phyloP scores from a whole-genome alignment of 2,797 vertebrate species.

The Xyrichtys novacula region DNA sequence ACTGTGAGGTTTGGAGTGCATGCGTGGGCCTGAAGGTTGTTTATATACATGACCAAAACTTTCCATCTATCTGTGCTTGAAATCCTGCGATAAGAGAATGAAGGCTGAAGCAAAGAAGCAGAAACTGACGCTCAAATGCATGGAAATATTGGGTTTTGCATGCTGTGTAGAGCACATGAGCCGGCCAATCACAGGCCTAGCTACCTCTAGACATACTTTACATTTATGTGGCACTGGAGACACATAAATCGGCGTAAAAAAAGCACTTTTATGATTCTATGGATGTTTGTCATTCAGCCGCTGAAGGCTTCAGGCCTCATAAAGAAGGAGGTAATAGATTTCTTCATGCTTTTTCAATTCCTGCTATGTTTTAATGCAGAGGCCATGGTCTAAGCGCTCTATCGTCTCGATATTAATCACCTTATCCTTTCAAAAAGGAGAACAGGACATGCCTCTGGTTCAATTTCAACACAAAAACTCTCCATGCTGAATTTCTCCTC shows the following conservation, averaged over 20 bases:
- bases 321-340: conserved; percentile 7
- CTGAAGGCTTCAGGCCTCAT: conserved; percentile 39
- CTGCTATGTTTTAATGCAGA: conserved; percentile 34
- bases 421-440: conserved; percentile 28
- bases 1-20: conserved; percentile 55
- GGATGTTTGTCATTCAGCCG: neutral
- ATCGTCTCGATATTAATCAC: conserved; percentile 52
- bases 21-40: conserved; percentile 60
- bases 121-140: neutral
- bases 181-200: conserved; percentile 16
- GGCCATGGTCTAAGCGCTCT: conserved; percentile 42
- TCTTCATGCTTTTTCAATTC: conserved; percentile 1
- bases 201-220: conserved; percentile 6
- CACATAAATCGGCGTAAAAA: neutral
- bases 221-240: neutral
- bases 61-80: conserved; percentile 29
- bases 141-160: too few species aligned
- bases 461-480: conserved; percentile 3
- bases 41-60: conserved; percentile 39
- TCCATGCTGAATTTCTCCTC: neutral
- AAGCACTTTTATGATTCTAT: neutral
- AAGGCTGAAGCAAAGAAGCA: neutral
- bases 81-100: conserved; percentile 4
- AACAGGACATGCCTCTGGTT: conserved; percentile 25
- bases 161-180: too few species aligned